Evolutionary conservation across 2,797 vertebrate species (phyloP), one percentile per base, ranked within the genome.

Genomic region (Lacerta viridis): DNA sequence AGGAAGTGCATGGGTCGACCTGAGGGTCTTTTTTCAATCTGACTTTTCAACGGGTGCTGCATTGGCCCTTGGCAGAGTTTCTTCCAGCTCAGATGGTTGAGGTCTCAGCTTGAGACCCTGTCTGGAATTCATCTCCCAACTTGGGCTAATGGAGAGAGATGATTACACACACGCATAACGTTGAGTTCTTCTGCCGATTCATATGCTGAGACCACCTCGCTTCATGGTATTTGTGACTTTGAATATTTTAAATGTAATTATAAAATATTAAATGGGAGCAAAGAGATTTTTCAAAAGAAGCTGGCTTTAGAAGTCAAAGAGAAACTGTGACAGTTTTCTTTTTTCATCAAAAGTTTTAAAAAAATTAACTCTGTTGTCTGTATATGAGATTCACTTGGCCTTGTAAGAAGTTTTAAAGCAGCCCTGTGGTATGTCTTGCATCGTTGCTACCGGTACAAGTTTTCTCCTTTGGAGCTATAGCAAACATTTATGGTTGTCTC

Each of bases 401-500:
- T 23, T 84, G 17, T 68, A 83, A 89, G 80, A 85, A 71, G 64
- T 90, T 84, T 75, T 91, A 91, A 87, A 85, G 92, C 91, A 29
- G 4, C 11, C 25, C 93, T 91, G 71, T 88, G 86, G 39, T 92
- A 80, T 43, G n/a, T 87, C 88, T 55, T 66, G 78, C 82, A 87
- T 81, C 46, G 71, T 92, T 93, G 92, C 80, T 92, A 87, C 33
- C 33, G 33, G 33, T 33, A 33, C 90, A 86, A 69, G 75, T 91
- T 88, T 89, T 89, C 89, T 86, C 84, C 76, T 85, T 41, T 41
- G 92, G 92, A 61, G 84, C 0, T 0, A 88, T 79, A 91, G 39
- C 90, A 90, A 90, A 92, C 90, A 86, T 46, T 92, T 91, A 88
- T 88, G 66, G 64, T 85, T 61, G 4, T 90, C 83, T 92, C 82